Base-by-base conservation (phyloP, 1,140 invertebrate species). In the Belonocnema kinseyi region DNA sequence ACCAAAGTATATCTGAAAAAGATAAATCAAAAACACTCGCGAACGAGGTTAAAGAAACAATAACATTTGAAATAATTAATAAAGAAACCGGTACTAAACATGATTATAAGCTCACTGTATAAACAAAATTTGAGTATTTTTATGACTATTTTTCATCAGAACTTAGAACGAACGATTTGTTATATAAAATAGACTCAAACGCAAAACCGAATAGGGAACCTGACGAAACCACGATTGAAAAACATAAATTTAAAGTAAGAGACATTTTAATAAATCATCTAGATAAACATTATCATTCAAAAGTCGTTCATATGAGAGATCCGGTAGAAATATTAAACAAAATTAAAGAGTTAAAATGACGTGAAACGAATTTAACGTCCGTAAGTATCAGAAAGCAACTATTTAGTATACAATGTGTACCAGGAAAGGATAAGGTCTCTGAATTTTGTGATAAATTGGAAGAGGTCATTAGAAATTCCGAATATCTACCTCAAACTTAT, bases 251-350 rank as follows among this genome's bases (percentile, higher is more conserved):
- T 66, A 78, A 70, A 76, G 75, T 75, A 19, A 50, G 77, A 26
- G 1, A 82, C 33, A 80, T 82, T 16, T n/a, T 82, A 0, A 82
- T 79, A 14, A 76, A 76, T 33, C 14, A 50, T n/a, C 50, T 79
- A 52, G 75, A 76, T 56, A 14, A 66, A 73, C 53, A 16, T 12
- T 79, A 79, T 46, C 54, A 79, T 70, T 66, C 71, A 1, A 79
- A 76, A 71, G 53, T 76, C 2, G 11, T 74, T 11, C 13, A 70
- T 1, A 56, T 76, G 0, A 46, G 46, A 11, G 54, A 76, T 66
- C 78, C 72, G 2, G 40, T 33, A 14, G 33, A 74, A 46, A 70
- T 80, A 6, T 12, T 76, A 26, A 71, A 56, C 10, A 72, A 70
- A 72, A 10, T 80, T 4, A 76, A 77, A 51, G 56, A 76, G 11